Percentiles rank a stretch among this genome's conserved stretches.
These are phyloP conservation scores for Artibeus lituratus DNA, from an alignment of 2,797 vertebrate species.

Conservation along the genomic window DNA sequence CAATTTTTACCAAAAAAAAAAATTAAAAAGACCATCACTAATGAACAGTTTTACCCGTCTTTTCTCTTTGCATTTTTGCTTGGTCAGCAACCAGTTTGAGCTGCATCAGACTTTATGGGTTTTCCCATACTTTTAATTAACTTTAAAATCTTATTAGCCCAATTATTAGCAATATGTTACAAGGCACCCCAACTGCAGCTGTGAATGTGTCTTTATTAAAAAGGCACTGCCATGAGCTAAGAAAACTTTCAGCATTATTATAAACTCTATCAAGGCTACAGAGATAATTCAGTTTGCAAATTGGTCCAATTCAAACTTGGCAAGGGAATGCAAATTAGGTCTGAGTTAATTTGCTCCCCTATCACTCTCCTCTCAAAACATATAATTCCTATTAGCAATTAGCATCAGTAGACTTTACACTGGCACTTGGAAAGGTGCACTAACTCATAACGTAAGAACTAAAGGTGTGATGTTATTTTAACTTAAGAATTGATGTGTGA, in stretches of 20 bases:
- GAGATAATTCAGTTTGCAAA: constrained; percentile 77
- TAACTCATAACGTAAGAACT: constrained; percentile 60
- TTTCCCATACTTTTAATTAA: constrained; percentile 74
- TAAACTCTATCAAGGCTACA: constrained; percentile 64
- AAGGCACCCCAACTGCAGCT: constrained; percentile 60
- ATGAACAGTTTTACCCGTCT: not conserved
- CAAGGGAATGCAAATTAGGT: constrained; percentile 69
- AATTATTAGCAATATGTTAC: constrained; percentile 74
- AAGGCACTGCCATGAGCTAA: constrained; percentile 62
- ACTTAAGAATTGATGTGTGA: constrained; percentile 37
- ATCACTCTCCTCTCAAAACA: constrained; percentile 62
- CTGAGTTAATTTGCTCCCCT: constrained; percentile 67
- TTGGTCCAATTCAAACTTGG: constrained; percentile 73
- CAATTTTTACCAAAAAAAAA: not conserved
- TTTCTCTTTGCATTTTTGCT: constrained; percentile 30
- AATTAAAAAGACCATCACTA: not conserved
- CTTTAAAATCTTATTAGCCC: constrained; percentile 74
- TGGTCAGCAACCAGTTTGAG: constrained; percentile 60
- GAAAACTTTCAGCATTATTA: constrained; percentile 73
- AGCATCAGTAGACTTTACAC: constrained; percentile 60
- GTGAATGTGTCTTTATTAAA: constrained; percentile 74
- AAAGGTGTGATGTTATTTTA: constrained; percentile 60
- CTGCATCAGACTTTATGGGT: constrained; percentile 56
- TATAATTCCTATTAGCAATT: constrained; percentile 71
- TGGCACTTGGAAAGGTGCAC: constrained; percentile 55